phyloP scores from a whole-genome alignment of 2,113 vertebrate species.

The Empidonax traillii region DNA sequence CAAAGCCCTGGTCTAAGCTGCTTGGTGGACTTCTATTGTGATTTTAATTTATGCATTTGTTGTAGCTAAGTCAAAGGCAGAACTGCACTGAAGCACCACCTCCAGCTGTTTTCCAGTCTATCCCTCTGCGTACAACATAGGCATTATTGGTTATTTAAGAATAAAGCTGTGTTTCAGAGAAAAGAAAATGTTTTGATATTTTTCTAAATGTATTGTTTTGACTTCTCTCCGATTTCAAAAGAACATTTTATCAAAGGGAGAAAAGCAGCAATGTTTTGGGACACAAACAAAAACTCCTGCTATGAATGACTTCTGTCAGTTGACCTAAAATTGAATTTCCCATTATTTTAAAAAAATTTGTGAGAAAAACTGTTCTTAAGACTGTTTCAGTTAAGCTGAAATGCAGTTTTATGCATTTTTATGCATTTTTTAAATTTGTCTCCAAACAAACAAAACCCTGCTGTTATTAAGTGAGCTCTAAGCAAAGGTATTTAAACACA shows the following conservation, averaged over 20 bases:
- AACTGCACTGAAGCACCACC: neutral
- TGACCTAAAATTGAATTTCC: neutral
- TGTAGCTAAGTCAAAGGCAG: neutral
- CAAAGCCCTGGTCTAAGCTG: neutral
- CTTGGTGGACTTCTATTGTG: neutral
- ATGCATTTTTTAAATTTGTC: neutral
- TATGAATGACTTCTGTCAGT: neutral
- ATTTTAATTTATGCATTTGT: neutral
- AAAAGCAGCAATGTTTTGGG: neutral
- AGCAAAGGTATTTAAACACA: neutral
- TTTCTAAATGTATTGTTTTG: neutral
- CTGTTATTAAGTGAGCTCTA: neutral
- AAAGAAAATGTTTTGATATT: neutral
- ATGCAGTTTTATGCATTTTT: neutral
- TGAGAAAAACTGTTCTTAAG: neutral
- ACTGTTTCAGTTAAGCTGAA: neutral
- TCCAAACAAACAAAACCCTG: fast-evolving
- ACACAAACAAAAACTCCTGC: neutral
- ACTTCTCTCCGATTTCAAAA: neutral
- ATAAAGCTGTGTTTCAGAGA: neutral
- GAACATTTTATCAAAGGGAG: neutral
- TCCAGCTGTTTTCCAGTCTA: neutral
- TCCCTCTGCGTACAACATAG: neutral
- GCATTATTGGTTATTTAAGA: neutral
- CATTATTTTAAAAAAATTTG: neutral